Percentiles rank a stretch among this genome's conserved stretches.
Evolutionary conservation across 2,888 invertebrate genomes (phyloP).

Genomic region (Patella ulyssiponensis): DNA sequence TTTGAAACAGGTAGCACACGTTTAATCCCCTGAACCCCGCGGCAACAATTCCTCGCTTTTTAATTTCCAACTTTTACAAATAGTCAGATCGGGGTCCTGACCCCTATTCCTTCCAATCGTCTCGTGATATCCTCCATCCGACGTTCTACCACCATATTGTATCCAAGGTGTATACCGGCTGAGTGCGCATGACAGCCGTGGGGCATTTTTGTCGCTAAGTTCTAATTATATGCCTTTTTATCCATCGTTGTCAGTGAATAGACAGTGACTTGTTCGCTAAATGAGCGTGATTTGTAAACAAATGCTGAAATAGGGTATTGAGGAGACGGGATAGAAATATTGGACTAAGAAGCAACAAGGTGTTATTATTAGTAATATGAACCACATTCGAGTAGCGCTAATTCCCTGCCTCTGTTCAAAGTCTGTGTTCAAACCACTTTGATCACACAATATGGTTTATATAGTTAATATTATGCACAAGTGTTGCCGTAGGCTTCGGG

Average conservation of each 20-base stretch:
- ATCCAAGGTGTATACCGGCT: constrained; percentile 3
- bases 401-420: background rate
- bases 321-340: background rate
- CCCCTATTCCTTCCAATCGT: constrained; percentile 4
- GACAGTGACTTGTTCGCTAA: constrained; percentile 7
- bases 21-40: constrained; percentile 25
- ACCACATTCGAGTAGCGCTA: constrained; percentile 8
- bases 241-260: background rate
- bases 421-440: background rate
- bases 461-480: constrained; percentile 7
- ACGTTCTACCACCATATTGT: background rate
- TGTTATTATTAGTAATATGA: constrained; percentile 4
- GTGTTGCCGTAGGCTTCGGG: background rate
- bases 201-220: background rate
- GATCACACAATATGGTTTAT: constrained; percentile 7
- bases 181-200: background rate
- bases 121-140: background rate
- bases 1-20: constrained; percentile 35
- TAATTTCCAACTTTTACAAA: constrained; percentile 7
- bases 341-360: background rate
- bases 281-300: constrained; percentile 11
- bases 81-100: background rate
- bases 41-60: constrained; percentile 14
- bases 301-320: background rate
- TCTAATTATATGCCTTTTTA: constrained; percentile 1